A percentile compares a stretch with the other conserved stretches of the same genome.
Evolutionary conservation across 2,797 vertebrate species (phyloP).

Genomic region (Sphaeramia orbicularis): DNA sequence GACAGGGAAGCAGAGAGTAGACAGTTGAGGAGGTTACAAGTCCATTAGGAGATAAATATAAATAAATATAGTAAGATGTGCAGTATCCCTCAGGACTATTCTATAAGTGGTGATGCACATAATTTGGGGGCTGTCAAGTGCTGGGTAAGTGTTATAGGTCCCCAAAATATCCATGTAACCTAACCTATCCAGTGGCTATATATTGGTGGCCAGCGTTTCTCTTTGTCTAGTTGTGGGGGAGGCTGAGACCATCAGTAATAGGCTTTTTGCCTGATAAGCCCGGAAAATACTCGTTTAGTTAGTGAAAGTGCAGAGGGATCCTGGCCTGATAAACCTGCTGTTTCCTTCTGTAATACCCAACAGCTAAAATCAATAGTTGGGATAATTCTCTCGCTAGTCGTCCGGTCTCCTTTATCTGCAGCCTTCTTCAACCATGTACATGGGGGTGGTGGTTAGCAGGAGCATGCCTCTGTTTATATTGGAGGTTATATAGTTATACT

Average conservation of each 20-base stretch:
- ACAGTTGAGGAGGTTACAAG: slow-evolving; percentile 64
- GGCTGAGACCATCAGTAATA: slow-evolving; percentile 86
- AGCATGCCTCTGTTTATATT: slow-evolving; percentile 42
- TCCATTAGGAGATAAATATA: slow-evolving; percentile 64
- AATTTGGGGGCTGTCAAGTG: slow-evolving; percentile 59
- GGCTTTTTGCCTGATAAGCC: slow-evolving; percentile 92
- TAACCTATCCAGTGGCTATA: slow-evolving; percentile 58
- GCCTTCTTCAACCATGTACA: slow-evolving; percentile 76
- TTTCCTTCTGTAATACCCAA: slow-evolving; percentile 96
- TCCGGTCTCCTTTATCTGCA: slow-evolving; percentile 86
- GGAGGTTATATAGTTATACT: slow-evolving; percentile 58
- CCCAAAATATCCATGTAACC: slow-evolving; percentile 58
- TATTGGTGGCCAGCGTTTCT: slow-evolving; percentile 68
- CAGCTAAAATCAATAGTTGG: slow-evolving; percentile 97
- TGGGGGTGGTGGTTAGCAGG: slow-evolving; percentile 65
- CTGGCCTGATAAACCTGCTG: slow-evolving; percentile 95
- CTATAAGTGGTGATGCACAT: slow-evolving; percentile 42
- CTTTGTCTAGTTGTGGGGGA: slow-evolving; percentile 77
- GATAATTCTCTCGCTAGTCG: slow-evolving; percentile 93
- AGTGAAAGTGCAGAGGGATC: slow-evolving; percentile 92
- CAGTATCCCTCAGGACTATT: slow-evolving; percentile 55
- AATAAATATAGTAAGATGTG: slow-evolving; percentile 52
- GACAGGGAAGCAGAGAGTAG: slow-evolving; percentile 57
- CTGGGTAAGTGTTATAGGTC: slow-evolving; percentile 60
- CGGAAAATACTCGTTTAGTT: slow-evolving; percentile 95